Evolutionary conservation across 2,888 invertebrate genomes (phyloP), one percentile per base, ranked within the genome.

Genomic region (Microctonus hyperodae): DNA sequence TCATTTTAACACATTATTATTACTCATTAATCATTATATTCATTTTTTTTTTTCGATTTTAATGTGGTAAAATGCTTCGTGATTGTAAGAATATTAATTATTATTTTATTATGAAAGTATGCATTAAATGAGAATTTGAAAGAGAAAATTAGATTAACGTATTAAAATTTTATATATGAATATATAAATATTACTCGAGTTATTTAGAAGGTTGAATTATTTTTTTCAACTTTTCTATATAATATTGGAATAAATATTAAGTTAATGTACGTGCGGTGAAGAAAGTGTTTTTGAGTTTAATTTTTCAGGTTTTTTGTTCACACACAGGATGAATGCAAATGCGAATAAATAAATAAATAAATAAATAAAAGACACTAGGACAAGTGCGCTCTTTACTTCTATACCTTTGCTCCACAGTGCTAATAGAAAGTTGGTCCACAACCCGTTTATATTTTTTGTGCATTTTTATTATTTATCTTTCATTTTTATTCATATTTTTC

Each of bases 371-470:
- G 44, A 9, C 16, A 28, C n/a, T 37, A 37, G 37, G n/a, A 44
- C 9, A 44, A 6, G 5, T 40, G 40, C 23, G 11, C n/a, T 40
- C 22, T 57, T 40, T 33, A 22, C 11, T 33, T 16, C 16, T 6
- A 7, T 23, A 37, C 40, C 37, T 25, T n/a, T 25, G 28, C 23
- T 23, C n/a, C 40, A 23, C 23, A 44, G 11, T 23, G 23, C 10
- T 37, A 58, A 58, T 58, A 58, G 58, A 58, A 58, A 58, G 58
- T 58, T 58, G 58, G 40, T 58, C 58, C 58, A 40, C 58, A 25
- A 37, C 37, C 5, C 16, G 7, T 16, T n/a, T 20, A 44, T 44
- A 44, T 1, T 44, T 1, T 44, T 10, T 56, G 58, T 35, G 58
- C 58, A 56, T 35, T 56, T 56, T 56, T 55, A 33, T 58, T 28